Base-by-base conservation (phyloP, 2,797 vertebrate species). In the Molossus molossus region DNA sequence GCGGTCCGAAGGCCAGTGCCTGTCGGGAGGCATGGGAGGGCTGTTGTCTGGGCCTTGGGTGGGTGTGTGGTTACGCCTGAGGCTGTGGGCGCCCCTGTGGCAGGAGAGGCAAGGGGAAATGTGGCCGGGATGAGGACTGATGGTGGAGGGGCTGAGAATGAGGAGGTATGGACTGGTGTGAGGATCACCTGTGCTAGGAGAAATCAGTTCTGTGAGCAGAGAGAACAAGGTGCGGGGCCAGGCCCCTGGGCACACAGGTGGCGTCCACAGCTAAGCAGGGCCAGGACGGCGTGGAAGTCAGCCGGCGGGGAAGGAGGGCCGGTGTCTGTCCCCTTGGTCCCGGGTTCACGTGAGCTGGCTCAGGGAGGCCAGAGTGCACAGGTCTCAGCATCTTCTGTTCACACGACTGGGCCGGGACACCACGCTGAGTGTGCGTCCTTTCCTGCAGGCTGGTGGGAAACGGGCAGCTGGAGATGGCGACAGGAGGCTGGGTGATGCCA, bases 401-500 rank as follows among this genome's bases (percentile, higher is more conserved):
- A 40, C n/a, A 72, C 58, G 27, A 55, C 83, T 70, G 73, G 62
- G 27, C 18, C 33, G 33, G 33, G 33, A 33, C 33, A 33, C 14
- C 7, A 14, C 0, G 4, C 87, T 96, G 50, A 94, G 18, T 33
- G 15, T 72, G 73, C 1, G 5, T 9, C 87, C 40, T 53, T 45
- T 12, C 2, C 88, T 18, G 0, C 89, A 99, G 99, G 97, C 98
- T 99, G 95, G 98, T 99, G 87, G 98, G 98, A 79, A 98, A 98
- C 0, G 99, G 99, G 94, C 99, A 99, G 98, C 98, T 99, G 45
- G 99, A 99, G 98, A 99, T 99, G 67, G 99, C 99, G 48, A 99
- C 99, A 0, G 99, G 99, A 3, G 99, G 99, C 92, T 99, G 99
- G 99, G 99, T 99, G 92, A 99, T 99, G 99, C 99, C 99, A 0